phyloP scores from a whole-genome alignment of 2,888 invertebrate species.

The Micropterix aruncella region DNA sequence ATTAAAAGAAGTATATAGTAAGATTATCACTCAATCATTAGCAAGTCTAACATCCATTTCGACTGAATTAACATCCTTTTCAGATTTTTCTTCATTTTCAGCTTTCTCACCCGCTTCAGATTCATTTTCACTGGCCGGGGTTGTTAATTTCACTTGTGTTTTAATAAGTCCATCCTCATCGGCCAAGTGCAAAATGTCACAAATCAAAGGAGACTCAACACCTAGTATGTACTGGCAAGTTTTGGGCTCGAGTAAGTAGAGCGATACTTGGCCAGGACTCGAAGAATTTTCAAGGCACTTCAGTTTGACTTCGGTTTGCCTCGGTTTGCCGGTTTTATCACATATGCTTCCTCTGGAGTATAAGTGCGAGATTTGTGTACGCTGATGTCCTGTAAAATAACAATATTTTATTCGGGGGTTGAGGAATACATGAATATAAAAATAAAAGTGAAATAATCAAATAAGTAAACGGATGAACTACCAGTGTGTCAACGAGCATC shows the following conservation, averaged over 20 bases:
- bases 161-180: constrained; percentile 63
- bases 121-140: constrained; percentile 4
- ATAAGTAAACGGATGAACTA: no score
- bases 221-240: constrained; percentile 89
- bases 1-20: neutral
- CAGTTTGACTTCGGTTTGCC: constrained; percentile 77
- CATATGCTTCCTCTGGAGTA: constrained; percentile 80
- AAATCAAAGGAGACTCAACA: constrained; percentile 87
- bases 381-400: constrained; percentile 31
- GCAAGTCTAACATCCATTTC: neutral
- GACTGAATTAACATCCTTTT: neutral
- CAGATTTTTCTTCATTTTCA: neutral
- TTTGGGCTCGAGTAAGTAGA: constrained; percentile 82
- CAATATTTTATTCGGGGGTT: no score
- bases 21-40: constrained; percentile 1
- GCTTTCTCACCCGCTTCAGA: neutral
- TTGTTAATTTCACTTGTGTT: constrained; percentile 10
- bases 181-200: constrained; percentile 67
- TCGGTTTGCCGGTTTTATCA: constrained; percentile 62
- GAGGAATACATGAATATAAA: no score
- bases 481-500: no score
- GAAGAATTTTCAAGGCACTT: constrained; percentile 59
- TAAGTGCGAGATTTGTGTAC: constrained; percentile 70
- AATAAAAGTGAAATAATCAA: no score
- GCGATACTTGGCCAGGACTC: constrained; percentile 68